These are phyloP conservation scores for Corythornis cristatus DNA, from an alignment of 2,113 vertebrate species.

Conservation along the genomic window DNA sequence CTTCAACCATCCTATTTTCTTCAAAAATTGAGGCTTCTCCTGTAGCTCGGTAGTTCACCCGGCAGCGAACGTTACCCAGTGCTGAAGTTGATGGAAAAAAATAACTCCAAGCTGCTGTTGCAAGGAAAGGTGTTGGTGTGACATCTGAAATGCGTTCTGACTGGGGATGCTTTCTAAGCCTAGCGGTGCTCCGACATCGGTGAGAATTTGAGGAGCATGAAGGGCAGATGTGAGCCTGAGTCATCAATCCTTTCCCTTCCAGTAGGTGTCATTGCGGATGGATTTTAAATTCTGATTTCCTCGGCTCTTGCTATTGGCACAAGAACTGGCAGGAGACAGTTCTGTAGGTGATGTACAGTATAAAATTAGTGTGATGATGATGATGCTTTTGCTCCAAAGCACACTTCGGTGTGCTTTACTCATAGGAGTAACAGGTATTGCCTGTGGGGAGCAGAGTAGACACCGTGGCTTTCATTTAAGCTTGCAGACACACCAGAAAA, in stretches of 20 bases:
- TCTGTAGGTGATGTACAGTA: not conserved
- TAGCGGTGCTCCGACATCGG: not conserved
- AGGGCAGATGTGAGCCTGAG: constrained; percentile 51
- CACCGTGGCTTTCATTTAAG: not conserved
- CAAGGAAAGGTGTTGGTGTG: not conserved
- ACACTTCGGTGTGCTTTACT: not conserved
- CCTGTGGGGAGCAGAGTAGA: not conserved
- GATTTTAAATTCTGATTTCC: constrained; percentile 7
- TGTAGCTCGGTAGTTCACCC: not conserved
- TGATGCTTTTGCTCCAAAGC: not conserved
- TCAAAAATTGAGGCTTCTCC: not conserved
- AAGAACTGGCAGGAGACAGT: not conserved
- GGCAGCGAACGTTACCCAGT: not conserved
- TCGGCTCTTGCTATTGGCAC: not conserved
- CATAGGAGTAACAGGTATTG: not conserved
- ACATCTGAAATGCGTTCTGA: not conserved
- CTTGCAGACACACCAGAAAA: not conserved
- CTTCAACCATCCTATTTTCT: not conserved
- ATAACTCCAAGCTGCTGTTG: not conserved
- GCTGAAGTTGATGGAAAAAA: not conserved
- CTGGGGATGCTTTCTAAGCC: not conserved
- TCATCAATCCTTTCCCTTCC: constrained; percentile 46
- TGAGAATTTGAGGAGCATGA: constrained; percentile 20
- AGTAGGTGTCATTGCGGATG: constrained; percentile 62
- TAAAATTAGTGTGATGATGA: not conserved